Evolutionary conservation across 1,140 invertebrate genomes (phyloP).

Genomic region (Solen grandis): DNA sequence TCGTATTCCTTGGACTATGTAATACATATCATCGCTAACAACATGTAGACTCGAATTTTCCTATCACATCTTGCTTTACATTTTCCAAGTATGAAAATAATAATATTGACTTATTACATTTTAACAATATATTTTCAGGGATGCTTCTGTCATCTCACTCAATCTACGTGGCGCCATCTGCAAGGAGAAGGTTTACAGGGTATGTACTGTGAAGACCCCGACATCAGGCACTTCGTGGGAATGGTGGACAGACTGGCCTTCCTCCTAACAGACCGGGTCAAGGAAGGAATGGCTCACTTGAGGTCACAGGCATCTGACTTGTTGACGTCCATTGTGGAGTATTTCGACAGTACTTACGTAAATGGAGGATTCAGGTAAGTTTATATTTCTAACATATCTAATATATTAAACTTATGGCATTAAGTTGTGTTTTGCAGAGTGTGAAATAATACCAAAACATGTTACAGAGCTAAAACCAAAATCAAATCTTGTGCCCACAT

Average conservation of each 20-base stretch:
- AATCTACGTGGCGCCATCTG: not conserved
- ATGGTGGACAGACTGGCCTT: not conserved
- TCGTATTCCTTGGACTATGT: not conserved
- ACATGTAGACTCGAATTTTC: not conserved
- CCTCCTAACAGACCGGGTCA: not conserved
- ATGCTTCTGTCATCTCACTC: not conserved
- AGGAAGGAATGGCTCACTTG: not conserved
- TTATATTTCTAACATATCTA: too few relatives aligned
- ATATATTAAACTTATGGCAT: too few relatives aligned
- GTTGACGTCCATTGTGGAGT: too few relatives aligned
- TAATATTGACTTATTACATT: not conserved
- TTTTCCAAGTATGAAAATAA: not conserved
- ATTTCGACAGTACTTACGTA: too few relatives aligned
- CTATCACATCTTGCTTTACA: not conserved
- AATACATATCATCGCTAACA: not conserved
- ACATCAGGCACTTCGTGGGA: not conserved
- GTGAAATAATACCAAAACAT: too few relatives aligned
- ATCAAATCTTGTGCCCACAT: too few relatives aligned
- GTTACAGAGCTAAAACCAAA: too few relatives aligned
- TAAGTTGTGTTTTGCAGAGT: too few relatives aligned
- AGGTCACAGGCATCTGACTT: not conserved
- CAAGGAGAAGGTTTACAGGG: not conserved
- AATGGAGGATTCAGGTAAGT: too few relatives aligned
- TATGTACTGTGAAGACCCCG: not conserved
- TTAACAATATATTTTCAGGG: not conserved